Percentiles rank a stretch among this genome's conserved stretches.
Conservation (phyloP, 2,797 vertebrate genomes). For the Myripristis murdjan region DNA sequence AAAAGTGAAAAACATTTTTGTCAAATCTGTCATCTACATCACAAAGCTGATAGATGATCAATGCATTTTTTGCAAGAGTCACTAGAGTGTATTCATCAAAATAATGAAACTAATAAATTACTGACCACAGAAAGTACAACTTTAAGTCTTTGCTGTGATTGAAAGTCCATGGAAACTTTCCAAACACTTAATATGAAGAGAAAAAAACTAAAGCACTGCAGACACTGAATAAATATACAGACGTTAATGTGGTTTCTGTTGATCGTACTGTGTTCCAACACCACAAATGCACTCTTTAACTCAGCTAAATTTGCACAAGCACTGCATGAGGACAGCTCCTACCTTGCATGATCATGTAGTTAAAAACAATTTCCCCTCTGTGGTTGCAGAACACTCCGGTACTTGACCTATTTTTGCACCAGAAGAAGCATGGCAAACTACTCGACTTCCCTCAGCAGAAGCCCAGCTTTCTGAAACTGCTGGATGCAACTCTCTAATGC, state of each 20-base stretch:
- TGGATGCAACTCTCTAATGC: slow-evolving; percentile 38
- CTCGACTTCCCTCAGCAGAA: slow-evolving; percentile 34
- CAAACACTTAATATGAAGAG: slow-evolving; percentile 18
- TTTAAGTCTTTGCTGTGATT: slow-evolving; percentile 59
- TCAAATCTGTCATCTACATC: slow-evolving; percentile 56
- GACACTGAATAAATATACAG: no score
- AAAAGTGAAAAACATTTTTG: slow-evolving; percentile 65
- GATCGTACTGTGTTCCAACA: background rate
- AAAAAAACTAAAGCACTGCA: no score
- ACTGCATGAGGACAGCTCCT: slow-evolving; percentile 26
- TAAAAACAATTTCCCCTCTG: slow-evolving; percentile 35
- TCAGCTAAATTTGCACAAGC: slow-evolving; percentile 11
- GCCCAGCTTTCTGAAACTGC: slow-evolving; percentile 39
- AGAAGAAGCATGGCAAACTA: slow-evolving; percentile 41
- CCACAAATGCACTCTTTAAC: background rate
- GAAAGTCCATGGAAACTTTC: slow-evolving; percentile 55
- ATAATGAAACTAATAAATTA: slow-evolving; percentile 71
- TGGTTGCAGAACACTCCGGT: slow-evolving; percentile 56
- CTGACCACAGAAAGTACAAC: slow-evolving; percentile 50
- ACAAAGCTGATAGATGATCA: slow-evolving; percentile 72
- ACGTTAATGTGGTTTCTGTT: no score
- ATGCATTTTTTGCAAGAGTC: slow-evolving; percentile 54
- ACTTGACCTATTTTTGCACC: slow-evolving; percentile 66
- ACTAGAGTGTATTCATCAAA: slow-evolving; percentile 68
- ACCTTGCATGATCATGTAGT: slow-evolving; percentile 26